Conservation (phyloP, 2,113 vertebrate species). For the Paratilapia polleni region DNA sequence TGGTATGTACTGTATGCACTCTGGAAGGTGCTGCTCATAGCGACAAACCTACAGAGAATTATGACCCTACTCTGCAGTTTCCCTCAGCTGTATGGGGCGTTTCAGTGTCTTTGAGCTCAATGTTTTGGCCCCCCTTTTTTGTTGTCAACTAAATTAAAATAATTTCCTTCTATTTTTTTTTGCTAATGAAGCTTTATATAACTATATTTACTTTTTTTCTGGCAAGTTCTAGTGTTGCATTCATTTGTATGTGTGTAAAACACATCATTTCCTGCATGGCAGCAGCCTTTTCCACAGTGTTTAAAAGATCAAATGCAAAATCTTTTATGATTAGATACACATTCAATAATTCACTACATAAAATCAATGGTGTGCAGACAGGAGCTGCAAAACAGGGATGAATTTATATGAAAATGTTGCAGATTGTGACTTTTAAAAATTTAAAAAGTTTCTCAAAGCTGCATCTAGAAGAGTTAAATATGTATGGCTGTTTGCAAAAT, state of each 20-base stretch:
- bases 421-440: constrained; percentile 40
- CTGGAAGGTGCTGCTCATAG: neutral
- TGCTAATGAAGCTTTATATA: neutral
- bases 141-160: neutral
- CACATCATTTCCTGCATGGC: neutral
- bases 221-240: neutral
- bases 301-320: constrained; percentile 14
- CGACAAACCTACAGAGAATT: neutral
- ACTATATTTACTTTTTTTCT: neutral
- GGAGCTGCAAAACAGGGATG: constrained; percentile 4
- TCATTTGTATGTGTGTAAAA: neutral
- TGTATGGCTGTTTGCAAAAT: constrained; percentile 42
- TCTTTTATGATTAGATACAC: constrained; percentile 10
- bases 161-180: neutral
- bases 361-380: constrained; percentile 6
- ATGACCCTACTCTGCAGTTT: no score
- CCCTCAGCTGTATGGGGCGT: neutral
- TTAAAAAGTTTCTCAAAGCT: constrained; percentile 20
- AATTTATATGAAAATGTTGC: constrained; percentile 27
- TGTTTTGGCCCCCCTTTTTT: neutral
- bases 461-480: constrained; percentile 41
- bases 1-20: neutral
- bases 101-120: neutral
- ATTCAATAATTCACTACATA: constrained; percentile 34
- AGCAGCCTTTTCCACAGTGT: neutral